These are phyloP conservation scores for Notospermus geniculatus DNA, from an alignment of 1,140 invertebrate species.

Conservation along the genomic window DNA sequence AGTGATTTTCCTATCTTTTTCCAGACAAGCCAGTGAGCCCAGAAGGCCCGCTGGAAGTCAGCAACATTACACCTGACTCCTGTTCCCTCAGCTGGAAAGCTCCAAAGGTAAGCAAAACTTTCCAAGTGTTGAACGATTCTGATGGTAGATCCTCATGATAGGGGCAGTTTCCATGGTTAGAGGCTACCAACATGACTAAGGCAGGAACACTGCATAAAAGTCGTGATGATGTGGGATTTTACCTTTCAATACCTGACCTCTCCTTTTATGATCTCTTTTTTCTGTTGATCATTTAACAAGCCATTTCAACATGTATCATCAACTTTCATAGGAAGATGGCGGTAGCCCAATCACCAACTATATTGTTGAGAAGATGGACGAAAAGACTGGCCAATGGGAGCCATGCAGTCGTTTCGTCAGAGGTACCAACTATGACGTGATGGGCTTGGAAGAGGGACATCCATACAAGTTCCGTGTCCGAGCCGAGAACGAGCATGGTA, in stretches of 20 bases:
- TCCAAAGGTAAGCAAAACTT: constrained; percentile 63
- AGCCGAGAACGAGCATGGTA: constrained; percentile 97
- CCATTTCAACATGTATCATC: no score
- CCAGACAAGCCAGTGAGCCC: constrained; percentile 83
- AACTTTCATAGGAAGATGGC: constrained; percentile 75
- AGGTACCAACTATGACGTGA: constrained; percentile 89
- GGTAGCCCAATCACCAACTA: constrained; percentile 97
- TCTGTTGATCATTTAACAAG: no score
- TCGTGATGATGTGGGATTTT: no score
- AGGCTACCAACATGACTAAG: no score
- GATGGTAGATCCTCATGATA: no score
- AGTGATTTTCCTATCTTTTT: constrained; percentile 22
- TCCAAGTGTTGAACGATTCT: no score
- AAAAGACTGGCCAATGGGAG: constrained; percentile 84
- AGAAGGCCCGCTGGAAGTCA: constrained; percentile 84
- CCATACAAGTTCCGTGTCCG: constrained; percentile 92
- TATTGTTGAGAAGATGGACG: constrained; percentile 95
- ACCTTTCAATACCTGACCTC: no score
- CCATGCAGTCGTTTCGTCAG: constrained; percentile 93
- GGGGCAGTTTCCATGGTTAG: no score
- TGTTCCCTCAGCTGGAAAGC: constrained; percentile 92
- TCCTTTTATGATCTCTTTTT: no score
- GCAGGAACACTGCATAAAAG: no score
- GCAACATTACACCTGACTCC: constrained; percentile 92
- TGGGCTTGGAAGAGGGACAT: constrained; percentile 90